Evolutionary conservation across 2,797 vertebrate genomes (phyloP), one percentile per base, ranked within the genome.

Genomic region (Pelodytes ibericus): DNA sequence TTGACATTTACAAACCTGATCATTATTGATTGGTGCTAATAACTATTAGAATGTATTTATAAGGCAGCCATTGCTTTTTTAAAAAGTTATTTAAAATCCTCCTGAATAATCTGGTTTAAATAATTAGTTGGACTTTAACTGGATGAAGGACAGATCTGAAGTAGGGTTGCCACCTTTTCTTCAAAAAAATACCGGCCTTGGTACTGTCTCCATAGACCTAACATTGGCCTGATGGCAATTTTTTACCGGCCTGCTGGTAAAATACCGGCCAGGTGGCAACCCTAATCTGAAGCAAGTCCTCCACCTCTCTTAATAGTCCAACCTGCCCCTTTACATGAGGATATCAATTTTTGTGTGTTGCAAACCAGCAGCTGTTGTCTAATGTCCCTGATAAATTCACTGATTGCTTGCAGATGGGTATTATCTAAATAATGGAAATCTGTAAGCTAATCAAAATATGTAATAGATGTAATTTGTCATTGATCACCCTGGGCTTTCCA

Each of bases 391-490:
- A 60, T 53, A 53, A 53, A 53, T 29, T 15, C 26, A 58, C 2
- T 58, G 56, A 58, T 58, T 58, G 24, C 56, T 58, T 25, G 6
- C 56, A 53, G 49, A 53, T 53, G 49, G 49, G 49, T 53, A 26
- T n/a, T 60, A 60, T 60, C 26, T 60, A 60, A 30, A 60, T 60
- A 60, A 60, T 60, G 18, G 16, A 60, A 60, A 60, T 31, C 27
- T 60, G 26, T 31, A 31, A 31, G 27, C 58, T 31, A 60, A 30
- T 60, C 31, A 60, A 60, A 60, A 30, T 60, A 18, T 31, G 18
- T 60, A 60, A 60, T 60, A 31, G 58, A 30, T 7, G 58, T 16
- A 30, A 60, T 60, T 60, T 60, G 27, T 30, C 58, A 30, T 60
- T 9, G 58, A 31, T 31, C 58, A 60, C 58, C 25, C 26, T 30